These are phyloP conservation scores for Pungitius pungitius DNA, from an alignment of 2,113 vertebrate species.

Conservation along the genomic window DNA sequence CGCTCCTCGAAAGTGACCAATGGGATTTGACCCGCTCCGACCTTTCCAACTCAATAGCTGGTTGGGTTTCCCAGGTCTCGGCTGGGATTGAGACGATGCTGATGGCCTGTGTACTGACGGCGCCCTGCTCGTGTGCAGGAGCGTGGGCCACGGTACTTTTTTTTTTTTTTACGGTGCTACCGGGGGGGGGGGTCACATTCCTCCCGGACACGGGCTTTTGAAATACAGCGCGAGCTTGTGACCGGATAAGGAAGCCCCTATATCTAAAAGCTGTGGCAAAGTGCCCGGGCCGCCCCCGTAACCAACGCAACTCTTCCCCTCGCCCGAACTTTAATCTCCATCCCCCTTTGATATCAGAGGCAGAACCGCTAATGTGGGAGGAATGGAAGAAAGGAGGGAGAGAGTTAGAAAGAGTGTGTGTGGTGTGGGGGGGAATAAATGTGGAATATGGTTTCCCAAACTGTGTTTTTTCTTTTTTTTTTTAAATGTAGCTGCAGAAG, in stretches of 20 bases:
- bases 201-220: constrained; percentile 43
- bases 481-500: constrained; percentile 55
- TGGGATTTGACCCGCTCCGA: constrained; percentile 45
- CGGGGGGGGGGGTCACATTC: constrained; percentile 68
- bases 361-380: constrained; percentile 61
- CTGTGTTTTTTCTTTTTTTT: constrained; percentile 53
- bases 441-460: constrained; percentile 65
- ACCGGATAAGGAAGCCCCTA: neutral
- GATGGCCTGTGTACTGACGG: constrained; percentile 58
- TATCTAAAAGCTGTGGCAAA: constrained; percentile 75
- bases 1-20: constrained; percentile 9
- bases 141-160: too few relatives aligned
- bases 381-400: constrained; percentile 50
- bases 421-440: constrained; percentile 60
- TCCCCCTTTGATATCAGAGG: constrained; percentile 69
- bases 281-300: constrained; percentile 81
- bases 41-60: constrained; percentile 52
- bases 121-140: constrained; percentile 38
- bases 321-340: constrained; percentile 76
- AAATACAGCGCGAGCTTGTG: constrained; percentile 19
- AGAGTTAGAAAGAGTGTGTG: constrained; percentile 13
- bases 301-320: constrained; percentile 75
- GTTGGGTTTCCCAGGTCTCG: constrained; percentile 61
- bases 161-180: constrained; percentile 40
- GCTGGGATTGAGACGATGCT: constrained; percentile 22